A percentile compares a stretch with the other conserved stretches of the same genome.
phyloP scores from a whole-genome alignment of 2,888 invertebrate species.

The Hirtodrosophila trivittata region DNA sequence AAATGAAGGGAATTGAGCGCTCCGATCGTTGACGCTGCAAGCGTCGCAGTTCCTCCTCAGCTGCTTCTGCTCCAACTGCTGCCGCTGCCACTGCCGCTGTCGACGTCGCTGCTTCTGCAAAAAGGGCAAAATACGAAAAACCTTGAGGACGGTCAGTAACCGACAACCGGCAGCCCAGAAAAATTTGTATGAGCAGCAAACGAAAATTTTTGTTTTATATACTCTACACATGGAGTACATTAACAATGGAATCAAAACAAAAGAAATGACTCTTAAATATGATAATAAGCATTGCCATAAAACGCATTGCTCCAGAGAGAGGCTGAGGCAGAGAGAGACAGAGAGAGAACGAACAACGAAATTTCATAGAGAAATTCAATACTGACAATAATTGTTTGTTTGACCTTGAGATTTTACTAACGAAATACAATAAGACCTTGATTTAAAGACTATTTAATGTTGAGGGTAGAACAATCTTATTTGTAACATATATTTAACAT shows the following conservation, averaged over 20 bases:
- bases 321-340: too few relatives aligned
- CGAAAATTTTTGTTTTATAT: slow-evolving; percentile 59
- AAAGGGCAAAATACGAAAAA: slow-evolving; percentile 81
- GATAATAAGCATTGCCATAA: neutral
- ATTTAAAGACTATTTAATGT: too few relatives aligned
- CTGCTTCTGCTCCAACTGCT: slow-evolving; percentile 24
- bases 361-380: too few relatives aligned
- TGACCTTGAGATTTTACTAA: too few relatives aligned
- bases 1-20: slow-evolving; percentile 79
- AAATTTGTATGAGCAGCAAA: slow-evolving; percentile 74
- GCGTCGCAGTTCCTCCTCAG: slow-evolving; percentile 49
- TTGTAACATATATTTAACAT: too few relatives aligned
- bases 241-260: neutral
- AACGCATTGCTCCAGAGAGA: too few relatives aligned
- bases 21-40: slow-evolving; percentile 75
- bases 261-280: neutral
- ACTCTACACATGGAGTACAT: slow-evolving; percentile 20
- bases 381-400: too few relatives aligned
- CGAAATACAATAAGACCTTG: too few relatives aligned
- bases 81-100: slow-evolving; percentile 22
- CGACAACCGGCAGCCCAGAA: slow-evolving; percentile 80
- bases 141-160: slow-evolving; percentile 82
- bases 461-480: too few relatives aligned
- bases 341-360: too few relatives aligned
- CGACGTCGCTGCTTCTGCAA: slow-evolving; percentile 49